Conservation (phyloP, 2,797 vertebrate genomes). For the Hephaestus fuliginosus region DNA sequence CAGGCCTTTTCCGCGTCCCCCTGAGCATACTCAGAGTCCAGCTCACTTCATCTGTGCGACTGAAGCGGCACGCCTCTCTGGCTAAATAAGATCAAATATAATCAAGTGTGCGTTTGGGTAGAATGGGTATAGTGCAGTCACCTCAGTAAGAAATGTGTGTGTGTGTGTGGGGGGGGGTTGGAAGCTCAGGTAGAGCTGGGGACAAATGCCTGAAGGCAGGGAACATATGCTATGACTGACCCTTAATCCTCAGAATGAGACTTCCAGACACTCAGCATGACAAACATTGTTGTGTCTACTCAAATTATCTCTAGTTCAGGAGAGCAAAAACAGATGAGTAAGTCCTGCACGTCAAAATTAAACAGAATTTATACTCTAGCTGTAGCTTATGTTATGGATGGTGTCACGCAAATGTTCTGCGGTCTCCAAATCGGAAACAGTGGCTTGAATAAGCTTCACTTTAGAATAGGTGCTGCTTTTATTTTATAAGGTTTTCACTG, state of each 20-base stretch:
- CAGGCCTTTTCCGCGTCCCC: slow-evolving; percentile 54
- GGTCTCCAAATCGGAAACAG: slow-evolving; percentile 9
- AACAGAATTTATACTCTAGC: neutral
- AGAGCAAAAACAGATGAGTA: slow-evolving; percentile 26
- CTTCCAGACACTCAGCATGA: slow-evolving; percentile 28
- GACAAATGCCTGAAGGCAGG: slow-evolving; percentile 48
- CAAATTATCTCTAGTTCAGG: slow-evolving; percentile 25
- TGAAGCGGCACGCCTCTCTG: slow-evolving; percentile 28
- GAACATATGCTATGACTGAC: slow-evolving; percentile 53
- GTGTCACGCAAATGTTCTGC: neutral
- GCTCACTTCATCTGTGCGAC: slow-evolving; percentile 55
- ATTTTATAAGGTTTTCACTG: slow-evolving; percentile 10
- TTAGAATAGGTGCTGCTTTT: slow-evolving; percentile 1
- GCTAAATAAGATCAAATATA: slow-evolving; percentile 58
- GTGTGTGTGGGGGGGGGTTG: neutral
- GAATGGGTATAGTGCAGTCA: slow-evolving; percentile 22
- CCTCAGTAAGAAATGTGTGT: slow-evolving; percentile 7
- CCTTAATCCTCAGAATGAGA: slow-evolving; percentile 40
- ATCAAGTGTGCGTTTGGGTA: slow-evolving; percentile 34
- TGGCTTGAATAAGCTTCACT: neutral
- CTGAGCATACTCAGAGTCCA: slow-evolving; percentile 48
- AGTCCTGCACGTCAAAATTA: slow-evolving; percentile 4
- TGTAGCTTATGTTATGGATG: neutral
- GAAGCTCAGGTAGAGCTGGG: slow-evolving; percentile 14
- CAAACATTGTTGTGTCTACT: slow-evolving; percentile 38